Conservation (phyloP, 1,140 invertebrate species). For the Drosophila nannoptera region DNA sequence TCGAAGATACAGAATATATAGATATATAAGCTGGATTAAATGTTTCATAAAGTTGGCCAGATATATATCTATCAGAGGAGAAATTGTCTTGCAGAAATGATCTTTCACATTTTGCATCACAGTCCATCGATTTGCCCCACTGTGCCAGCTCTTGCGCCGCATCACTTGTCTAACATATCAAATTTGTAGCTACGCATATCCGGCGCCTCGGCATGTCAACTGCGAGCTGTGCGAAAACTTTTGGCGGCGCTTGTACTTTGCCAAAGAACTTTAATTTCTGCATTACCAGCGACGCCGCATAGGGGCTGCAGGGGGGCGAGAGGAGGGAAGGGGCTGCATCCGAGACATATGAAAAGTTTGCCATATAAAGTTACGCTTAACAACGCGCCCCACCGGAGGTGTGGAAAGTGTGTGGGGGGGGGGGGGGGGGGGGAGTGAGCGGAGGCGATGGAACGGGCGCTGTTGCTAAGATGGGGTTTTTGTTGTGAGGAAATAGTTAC, state of each 20-base stretch:
- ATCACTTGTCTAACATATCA: slow-evolving; percentile 75
- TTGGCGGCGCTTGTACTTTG: slow-evolving; percentile 69
- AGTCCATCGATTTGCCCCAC: neutral
- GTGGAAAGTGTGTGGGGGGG: neutral
- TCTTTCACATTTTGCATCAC: neutral
- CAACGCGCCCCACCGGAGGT: slow-evolving; percentile 53
- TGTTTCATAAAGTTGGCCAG: no score
- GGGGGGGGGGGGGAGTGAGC: neutral
- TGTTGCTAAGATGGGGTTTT: neutral
- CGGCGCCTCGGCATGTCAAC: slow-evolving; percentile 71
- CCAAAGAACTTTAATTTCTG: slow-evolving; percentile 74
- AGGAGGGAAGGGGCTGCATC: slow-evolving; percentile 6
- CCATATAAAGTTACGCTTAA: slow-evolving; percentile 68
- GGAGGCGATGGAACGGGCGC: neutral
- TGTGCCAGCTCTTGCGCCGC: slow-evolving; percentile 32
- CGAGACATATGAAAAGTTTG: slow-evolving; percentile 61
- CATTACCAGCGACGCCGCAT: slow-evolving; percentile 62
- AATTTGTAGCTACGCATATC: slow-evolving; percentile 75
- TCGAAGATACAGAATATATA: no score
- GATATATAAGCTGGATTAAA: no score
- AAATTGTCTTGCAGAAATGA: no score
- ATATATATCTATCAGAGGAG: no score
- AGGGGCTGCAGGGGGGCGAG: neutral
- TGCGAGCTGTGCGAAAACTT: slow-evolving; percentile 58
- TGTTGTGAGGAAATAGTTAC: slow-evolving; percentile 26